A percentile compares a stretch with the other conserved stretches of the same genome.
Evolutionary conservation across 2,888 invertebrate species (phyloP).

Genomic region (Cataglyphis altisquamis): DNA sequence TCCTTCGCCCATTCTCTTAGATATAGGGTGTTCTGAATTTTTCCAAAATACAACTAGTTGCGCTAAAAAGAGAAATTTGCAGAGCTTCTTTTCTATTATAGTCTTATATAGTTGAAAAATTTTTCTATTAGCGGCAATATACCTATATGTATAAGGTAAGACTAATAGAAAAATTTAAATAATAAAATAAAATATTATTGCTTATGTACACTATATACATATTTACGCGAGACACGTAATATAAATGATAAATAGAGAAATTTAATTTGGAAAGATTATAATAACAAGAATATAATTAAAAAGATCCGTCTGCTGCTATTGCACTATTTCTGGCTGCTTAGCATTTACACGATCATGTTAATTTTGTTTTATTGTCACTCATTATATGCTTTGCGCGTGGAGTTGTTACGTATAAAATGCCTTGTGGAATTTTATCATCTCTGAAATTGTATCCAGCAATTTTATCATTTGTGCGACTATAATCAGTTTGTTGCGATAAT

Average conservation of each 20-base stretch:
- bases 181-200: not conserved
- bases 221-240: not conserved
- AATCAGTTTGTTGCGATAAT: conserved; percentile 7
- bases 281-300: not conserved
- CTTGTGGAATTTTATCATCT: conserved; percentile 19
- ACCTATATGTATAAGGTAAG: not conserved
- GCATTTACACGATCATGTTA: not conserved
- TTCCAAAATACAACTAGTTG: not conserved
- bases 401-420: not conserved
- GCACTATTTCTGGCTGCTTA: not conserved
- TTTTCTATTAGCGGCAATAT: not conserved
- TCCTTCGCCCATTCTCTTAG: conserved; percentile 33
- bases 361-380: conserved; percentile 1
- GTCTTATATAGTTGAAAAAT: not conserved
- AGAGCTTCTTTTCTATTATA: not conserved
- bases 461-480: conserved; percentile 15
- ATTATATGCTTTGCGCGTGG: not conserved
- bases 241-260: not conserved
- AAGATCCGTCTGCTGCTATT: not conserved
- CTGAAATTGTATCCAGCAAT: conserved; percentile 8
- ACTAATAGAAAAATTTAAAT: too few relatives aligned
- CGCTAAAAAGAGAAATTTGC: too few relatives aligned
- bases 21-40: not conserved
- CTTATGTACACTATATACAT: not conserved
- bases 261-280: not conserved